Evolutionary conservation across 2,888 invertebrate genomes (phyloP).

Genomic region (Carterocephalus palaemon): DNA sequence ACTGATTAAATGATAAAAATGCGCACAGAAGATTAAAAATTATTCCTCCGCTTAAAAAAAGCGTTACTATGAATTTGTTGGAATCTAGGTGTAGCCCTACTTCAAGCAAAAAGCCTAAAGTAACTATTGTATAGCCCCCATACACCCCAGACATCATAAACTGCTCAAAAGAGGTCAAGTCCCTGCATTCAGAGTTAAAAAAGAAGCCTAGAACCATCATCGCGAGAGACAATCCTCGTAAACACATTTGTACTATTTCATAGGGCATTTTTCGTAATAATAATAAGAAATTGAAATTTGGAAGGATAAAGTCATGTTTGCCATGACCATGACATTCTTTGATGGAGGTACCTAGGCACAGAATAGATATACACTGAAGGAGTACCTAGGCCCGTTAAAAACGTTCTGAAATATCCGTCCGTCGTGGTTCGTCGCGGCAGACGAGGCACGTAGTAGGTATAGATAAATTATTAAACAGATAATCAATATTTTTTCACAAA

Average conservation of each 20-base stretch:
- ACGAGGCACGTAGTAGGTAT: too few species aligned
- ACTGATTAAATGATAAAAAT: slow-evolving; percentile 40
- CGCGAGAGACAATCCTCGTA: slow-evolving; percentile 43
- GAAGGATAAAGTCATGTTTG: too few species aligned
- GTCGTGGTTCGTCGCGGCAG: too few species aligned
- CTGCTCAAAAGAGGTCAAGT: slow-evolving; percentile 35
- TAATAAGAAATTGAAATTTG: too few species aligned
- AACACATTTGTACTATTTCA: slow-evolving; percentile 44
- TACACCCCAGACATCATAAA: slow-evolving; percentile 51
- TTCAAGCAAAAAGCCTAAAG: slow-evolving; percentile 51
- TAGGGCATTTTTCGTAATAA: slow-evolving; percentile 35
- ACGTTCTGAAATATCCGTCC: too few species aligned
- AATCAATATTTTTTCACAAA: too few species aligned
- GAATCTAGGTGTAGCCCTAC: slow-evolving; percentile 39
- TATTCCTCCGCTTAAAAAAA: slow-evolving; percentile 39
- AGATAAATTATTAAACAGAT: too few species aligned
- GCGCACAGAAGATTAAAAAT: slow-evolving; percentile 38
- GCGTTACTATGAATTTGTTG: slow-evolving; percentile 38
- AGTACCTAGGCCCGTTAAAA: too few species aligned
- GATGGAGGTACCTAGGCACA: too few species aligned
- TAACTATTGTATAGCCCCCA: slow-evolving; percentile 43
- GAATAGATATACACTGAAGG: too few species aligned
- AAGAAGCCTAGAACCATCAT: slow-evolving; percentile 44
- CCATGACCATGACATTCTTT: too few species aligned
- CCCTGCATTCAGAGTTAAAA: slow-evolving; percentile 42